phyloP scores from a whole-genome alignment of 2,113 vertebrate species.

The Zeus faber region DNA sequence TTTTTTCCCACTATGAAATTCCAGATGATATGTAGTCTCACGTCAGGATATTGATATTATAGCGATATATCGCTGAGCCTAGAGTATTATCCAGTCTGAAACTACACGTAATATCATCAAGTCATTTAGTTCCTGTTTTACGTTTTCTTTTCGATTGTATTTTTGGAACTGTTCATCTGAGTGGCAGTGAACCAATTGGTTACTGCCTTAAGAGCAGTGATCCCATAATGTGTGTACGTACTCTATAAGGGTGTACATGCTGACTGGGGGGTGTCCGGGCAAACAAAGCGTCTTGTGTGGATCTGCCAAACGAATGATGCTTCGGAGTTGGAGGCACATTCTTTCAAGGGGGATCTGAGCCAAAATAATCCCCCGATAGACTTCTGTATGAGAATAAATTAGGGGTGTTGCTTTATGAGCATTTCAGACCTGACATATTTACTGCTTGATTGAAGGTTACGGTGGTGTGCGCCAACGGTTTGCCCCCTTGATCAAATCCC shows the following conservation, averaged over 20 bases:
- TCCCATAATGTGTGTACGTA: neutral
- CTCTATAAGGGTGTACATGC: too few relatives aligned
- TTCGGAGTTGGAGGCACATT: constrained; percentile 26
- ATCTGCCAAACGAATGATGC: constrained; percentile 15
- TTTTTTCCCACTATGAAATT: too few relatives aligned
- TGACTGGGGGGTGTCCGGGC: constrained; percentile 1
- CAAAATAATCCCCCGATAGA: constrained; percentile 5
- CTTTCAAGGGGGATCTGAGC: constrained; percentile 23
- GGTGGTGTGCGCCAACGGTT: constrained; percentile 11
- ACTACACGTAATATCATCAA: too few relatives aligned
- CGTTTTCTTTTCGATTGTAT: too few relatives aligned
- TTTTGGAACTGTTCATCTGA: too few relatives aligned
- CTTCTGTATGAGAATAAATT: constrained; percentile 36
- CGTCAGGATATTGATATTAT: too few relatives aligned
- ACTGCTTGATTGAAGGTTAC: constrained; percentile 56
- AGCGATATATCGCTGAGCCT: too few relatives aligned
- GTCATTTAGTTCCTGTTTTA: too few relatives aligned
- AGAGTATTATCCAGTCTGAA: too few relatives aligned
- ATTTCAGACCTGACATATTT: constrained; percentile 56
- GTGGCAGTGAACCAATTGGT: too few relatives aligned
- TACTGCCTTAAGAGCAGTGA: too few relatives aligned
- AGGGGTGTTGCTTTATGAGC: constrained; percentile 55
- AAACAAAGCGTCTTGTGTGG: constrained; percentile 3
- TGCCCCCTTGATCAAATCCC: constrained; percentile 38
- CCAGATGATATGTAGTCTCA: too few relatives aligned